Evolutionary conservation across 1,140 invertebrate genomes (phyloP), one percentile per base, ranked within the genome.

Genomic region (Nixonia krombeini): DNA sequence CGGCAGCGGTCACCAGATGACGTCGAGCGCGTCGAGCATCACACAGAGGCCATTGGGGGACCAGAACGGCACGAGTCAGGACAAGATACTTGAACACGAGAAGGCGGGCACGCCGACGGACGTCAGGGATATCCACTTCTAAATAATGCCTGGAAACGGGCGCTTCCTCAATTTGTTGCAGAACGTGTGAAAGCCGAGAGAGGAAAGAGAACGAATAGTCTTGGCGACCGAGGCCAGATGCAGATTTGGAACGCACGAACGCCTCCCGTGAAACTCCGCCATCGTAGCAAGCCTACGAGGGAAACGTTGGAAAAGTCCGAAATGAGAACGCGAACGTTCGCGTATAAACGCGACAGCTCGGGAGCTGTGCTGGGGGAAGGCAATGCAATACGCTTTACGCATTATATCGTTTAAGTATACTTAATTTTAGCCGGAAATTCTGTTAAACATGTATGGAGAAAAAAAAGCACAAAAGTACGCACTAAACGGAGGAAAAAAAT

Each of bases 21-120:
- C 52, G 62, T 71, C 63, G 53, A 63, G 79, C 51, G 16, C 41
- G 38, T 17, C 56, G 18, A 61, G 59, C 31, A 12, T 25, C 16
- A 21, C 65, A 61, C 78, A 81, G 38, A 76, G 75, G 65, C 74
- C 72, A 45, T 53, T 80, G 76, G 79, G 78, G 74, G 76, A 83
- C 63, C 83, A 85, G 53, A 84, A 75, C 49, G 78, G 71, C 47
- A 79, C 79, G 49, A 83, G 79, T 66, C 73, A 80, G 64, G 87
- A 87, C 73, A 91, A 91, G 78, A 84, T 88, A 31, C 80, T 81
- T 47, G 84, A 87, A 35, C 83, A 90, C 78, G 90, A 89, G 72
- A 91, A 92, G 81, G 91, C 92, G 29, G 89, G 89, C 56, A 94
- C 92, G 15, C 93, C 92, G 33, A 94, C 92, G 53, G 92, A 94